These are phyloP conservation scores for Rousettus leschenaultii DNA, from an alignment of 2,113 vertebrate species.

Conservation along the genomic window DNA sequence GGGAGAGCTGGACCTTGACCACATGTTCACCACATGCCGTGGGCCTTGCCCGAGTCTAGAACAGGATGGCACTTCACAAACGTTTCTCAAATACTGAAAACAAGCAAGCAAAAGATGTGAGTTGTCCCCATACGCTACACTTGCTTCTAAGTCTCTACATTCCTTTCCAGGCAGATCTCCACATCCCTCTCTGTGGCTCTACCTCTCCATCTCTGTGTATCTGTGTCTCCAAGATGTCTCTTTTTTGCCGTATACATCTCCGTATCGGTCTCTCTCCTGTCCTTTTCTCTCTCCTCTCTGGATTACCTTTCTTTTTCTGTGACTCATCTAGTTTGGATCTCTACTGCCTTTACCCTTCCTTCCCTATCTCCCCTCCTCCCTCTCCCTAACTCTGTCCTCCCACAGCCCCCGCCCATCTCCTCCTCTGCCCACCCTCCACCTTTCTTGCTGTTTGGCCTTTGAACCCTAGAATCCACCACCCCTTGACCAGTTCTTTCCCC, in stretches of 20 bases:
- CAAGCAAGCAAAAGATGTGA: neutral
- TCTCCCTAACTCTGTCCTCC: too few relatives aligned
- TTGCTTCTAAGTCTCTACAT: neutral
- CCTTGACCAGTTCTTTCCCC: neutral
- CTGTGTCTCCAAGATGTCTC: neutral
- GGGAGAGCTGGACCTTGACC: neutral
- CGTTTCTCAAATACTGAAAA: neutral
- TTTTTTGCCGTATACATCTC: neutral
- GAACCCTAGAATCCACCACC: neutral
- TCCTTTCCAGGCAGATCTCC: too few relatives aligned
- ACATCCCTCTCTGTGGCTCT: neutral
- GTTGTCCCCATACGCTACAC: rapidly evolving
- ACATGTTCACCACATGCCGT: too few relatives aligned
- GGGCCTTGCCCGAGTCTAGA: neutral
- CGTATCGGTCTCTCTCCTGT: neutral
- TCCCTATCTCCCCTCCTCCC: neutral
- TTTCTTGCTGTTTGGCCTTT: neutral
- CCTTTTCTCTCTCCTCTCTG: neutral
- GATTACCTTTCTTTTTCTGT: neutral
- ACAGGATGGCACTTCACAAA: neutral
- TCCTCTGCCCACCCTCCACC: neutral
- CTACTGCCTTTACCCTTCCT: neutral
- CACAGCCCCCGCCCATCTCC: too few relatives aligned
- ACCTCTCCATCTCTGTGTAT: neutral
- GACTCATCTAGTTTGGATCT: neutral